Evolutionary conservation across 2,797 vertebrate species (phyloP).

Genomic region (Sebastes reedi): DNA sequence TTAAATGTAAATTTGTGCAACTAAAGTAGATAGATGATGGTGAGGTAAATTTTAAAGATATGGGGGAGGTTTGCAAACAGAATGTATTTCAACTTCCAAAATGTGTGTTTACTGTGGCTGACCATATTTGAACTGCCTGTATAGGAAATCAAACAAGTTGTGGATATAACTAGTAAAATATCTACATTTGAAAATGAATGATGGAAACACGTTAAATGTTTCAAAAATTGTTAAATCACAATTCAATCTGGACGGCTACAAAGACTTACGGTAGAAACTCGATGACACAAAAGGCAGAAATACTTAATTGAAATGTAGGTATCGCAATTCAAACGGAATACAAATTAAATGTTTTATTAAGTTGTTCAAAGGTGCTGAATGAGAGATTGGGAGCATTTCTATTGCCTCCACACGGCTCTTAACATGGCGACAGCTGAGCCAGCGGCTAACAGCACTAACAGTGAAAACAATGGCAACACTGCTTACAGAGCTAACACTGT

Average conservation of each 20-base stretch:
- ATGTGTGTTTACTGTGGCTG: neutral
- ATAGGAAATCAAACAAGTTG: too few relatives aligned
- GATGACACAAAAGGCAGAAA: neutral
- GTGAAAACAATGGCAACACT: too few relatives aligned
- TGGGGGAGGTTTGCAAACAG: neutral
- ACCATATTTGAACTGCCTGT: neutral
- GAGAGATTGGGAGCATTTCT: too few relatives aligned
- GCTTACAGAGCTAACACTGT: too few relatives aligned
- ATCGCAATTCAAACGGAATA: neutral
- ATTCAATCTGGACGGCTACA: neutral
- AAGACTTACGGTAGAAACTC: neutral
- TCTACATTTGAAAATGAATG: neutral
- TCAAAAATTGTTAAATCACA: neutral
- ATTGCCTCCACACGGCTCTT: too few relatives aligned
- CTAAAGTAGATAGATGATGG: neutral
- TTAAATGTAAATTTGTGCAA: neutral
- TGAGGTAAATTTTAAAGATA: neutral
- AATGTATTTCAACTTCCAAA: neutral
- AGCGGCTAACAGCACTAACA: too few relatives aligned
- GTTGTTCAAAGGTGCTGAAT: neutral
- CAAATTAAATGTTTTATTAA: neutral
- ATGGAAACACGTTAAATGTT: neutral
- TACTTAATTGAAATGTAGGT: neutral
- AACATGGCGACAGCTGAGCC: too few relatives aligned
- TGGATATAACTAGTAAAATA: neutral